Evolutionary conservation across 2,888 invertebrate genomes (phyloP).

Genomic region (Lithosia quadra): DNA sequence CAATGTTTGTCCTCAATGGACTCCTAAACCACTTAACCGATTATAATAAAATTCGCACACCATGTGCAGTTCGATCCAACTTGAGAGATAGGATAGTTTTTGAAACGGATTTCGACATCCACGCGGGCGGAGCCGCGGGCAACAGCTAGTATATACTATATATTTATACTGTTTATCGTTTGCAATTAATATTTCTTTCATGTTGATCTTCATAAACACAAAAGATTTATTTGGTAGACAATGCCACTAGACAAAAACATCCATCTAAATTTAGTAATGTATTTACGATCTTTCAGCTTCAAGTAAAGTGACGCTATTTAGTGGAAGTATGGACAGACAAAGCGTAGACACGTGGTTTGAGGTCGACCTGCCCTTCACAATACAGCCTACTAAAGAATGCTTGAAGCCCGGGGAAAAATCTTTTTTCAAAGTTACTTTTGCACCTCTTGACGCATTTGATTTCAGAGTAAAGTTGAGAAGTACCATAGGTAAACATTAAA

Average conservation of each 20-base stretch:
- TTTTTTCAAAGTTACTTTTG: slow-evolving; percentile 83
- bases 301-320: slow-evolving; percentile 77
- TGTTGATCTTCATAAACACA: neutral
- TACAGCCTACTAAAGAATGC: slow-evolving; percentile 79
- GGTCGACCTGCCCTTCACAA: slow-evolving; percentile 81
- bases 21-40: too few species aligned
- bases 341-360: slow-evolving; percentile 82
- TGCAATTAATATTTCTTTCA: neutral
- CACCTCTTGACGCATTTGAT: slow-evolving; percentile 85
- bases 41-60: too few species aligned
- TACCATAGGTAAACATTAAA: slow-evolving; percentile 64
- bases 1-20: too few species aligned
- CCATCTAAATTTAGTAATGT: neutral
- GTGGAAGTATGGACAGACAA: slow-evolving; percentile 66
- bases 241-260: too few species aligned
- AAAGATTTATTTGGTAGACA: neutral
- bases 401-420: slow-evolving; percentile 75
- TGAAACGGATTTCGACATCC: too few species aligned
- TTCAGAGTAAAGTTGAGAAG: slow-evolving; percentile 80
- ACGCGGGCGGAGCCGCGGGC: too few species aligned
- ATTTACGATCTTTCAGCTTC: slow-evolving; percentile 58
- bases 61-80: too few species aligned
- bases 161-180: too few species aligned
- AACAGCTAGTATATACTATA: too few species aligned
- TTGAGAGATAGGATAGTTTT: too few species aligned